A percentile compares a stretch with the other conserved stretches of the same genome.
Conservation (phyloP, 1,140 invertebrate genomes). For the Meteorus sp. region DNA sequence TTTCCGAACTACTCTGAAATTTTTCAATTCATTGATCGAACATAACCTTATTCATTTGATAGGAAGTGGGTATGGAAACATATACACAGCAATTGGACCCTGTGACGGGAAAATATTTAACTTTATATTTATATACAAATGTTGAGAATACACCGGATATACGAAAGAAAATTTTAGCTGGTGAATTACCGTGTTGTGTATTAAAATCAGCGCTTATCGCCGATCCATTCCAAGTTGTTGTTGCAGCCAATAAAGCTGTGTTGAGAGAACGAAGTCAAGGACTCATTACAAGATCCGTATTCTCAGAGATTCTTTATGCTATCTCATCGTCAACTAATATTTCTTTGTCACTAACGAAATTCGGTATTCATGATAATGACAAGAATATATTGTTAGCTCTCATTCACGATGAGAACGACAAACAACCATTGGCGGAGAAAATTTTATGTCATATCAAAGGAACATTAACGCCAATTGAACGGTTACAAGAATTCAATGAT, state of each 20-base stretch:
- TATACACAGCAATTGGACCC: constrained; percentile 53
- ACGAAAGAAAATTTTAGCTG: constrained; percentile 58
- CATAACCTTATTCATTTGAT: background rate
- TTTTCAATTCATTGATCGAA: no score
- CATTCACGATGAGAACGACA: constrained; percentile 52
- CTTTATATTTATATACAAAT: constrained; percentile 63
- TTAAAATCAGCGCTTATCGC: constrained; percentile 66
- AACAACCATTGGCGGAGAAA: constrained; percentile 44
- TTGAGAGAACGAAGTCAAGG: constrained; percentile 55
- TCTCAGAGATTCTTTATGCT: constrained; percentile 71
- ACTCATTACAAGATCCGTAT: constrained; percentile 66
- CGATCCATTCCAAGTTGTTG: constrained; percentile 67
- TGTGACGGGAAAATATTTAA: constrained; percentile 54
- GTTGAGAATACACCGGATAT: constrained; percentile 65
- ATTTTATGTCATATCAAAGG: constrained; percentile 58
- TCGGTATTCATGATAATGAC: constrained; percentile 65
- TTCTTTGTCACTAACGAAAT: constrained; percentile 65
- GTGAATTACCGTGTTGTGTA: constrained; percentile 63
- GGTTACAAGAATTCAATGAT: constrained; percentile 55
- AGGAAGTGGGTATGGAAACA: constrained; percentile 28
- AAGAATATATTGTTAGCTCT: constrained; percentile 62
- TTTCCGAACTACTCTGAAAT: no score
- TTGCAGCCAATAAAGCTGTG: constrained; percentile 71
- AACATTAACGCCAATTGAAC: constrained; percentile 50
- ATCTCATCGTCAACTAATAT: constrained; percentile 72